Evolutionary conservation across 2,888 invertebrate genomes (phyloP).

Genomic region (Hypsopygia costalis): DNA sequence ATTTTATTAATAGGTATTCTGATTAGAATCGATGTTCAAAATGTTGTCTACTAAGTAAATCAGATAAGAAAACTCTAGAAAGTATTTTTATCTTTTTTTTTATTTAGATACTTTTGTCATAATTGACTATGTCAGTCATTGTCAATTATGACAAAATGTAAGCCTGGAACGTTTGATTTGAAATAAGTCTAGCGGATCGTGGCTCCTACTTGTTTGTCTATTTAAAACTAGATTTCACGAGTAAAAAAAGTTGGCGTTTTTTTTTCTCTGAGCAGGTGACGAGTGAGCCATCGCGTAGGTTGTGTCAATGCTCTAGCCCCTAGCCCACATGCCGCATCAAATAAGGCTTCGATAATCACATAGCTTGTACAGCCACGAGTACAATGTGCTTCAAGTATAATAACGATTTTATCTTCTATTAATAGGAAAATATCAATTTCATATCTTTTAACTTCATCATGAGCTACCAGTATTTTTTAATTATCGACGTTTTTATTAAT

Average conservation of each 20-base stretch:
- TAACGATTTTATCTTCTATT: slow-evolving; percentile 9
- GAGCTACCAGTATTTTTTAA: background rate
- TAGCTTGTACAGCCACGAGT: slow-evolving; percentile 46
- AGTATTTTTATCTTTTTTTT: too few species aligned
- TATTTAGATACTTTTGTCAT: background rate
- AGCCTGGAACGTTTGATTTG: too few species aligned
- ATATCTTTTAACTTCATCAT: background rate
- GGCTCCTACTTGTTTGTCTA: slow-evolving; percentile 29
- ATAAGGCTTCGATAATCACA: slow-evolving; percentile 76
- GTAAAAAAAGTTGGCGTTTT: slow-evolving; percentile 51
- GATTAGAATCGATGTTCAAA: slow-evolving; percentile 26
- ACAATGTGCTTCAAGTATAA: slow-evolving; percentile 23
- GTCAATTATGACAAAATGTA: too few species aligned
- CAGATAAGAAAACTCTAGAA: background rate
- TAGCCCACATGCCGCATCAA: slow-evolving; percentile 77
- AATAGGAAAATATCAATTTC: slow-evolving; percentile 6
- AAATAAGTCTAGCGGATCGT: slow-evolving; percentile 6
- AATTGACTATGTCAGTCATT: background rate
- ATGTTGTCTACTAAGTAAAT: slow-evolving; percentile 42
- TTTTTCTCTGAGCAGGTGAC: slow-evolving; percentile 68
- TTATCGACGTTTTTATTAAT: background rate
- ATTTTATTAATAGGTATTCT: too few species aligned
- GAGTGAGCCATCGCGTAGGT: slow-evolving; percentile 66
- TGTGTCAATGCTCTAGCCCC: slow-evolving; percentile 78
- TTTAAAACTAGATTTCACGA: slow-evolving; percentile 62